Base-by-base conservation (phyloP, 2,113 vertebrate species). In the Microcebus jonahi region DNA sequence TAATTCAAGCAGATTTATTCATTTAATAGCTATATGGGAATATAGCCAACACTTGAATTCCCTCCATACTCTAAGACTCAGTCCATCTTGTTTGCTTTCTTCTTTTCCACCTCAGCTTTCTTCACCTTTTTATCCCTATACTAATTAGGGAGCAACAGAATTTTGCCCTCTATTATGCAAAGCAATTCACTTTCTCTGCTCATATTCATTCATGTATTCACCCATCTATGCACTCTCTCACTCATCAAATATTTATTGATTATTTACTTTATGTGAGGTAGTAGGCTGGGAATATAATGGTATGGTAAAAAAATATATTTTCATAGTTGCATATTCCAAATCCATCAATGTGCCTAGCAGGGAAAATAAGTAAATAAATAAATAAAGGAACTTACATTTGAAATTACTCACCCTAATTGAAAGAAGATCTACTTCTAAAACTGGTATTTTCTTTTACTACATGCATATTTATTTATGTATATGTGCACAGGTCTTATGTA, bases 1-100 rank as follows among this genome's bases (percentile, higher is more conserved):
- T 86, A 89, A 86, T 80, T 87, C 83, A 93, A 97, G 82, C 3
- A 65, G 6, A 73, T 94, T 86, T 93, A 88, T 93, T 83, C 20
- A 87, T 93, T 93, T 91, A 97, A 93, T 87, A 86, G 79, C 82
- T 70, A 1, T 21, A 18, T 75, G 77, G 89, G 68, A 91, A 75
- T 36, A 27, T 59, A 5, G 65, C 89, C 81, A 96, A 57, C 3
- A 59, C 18, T 81, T 75, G 31, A 61, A 73, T 68, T 83, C 23
- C 23, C 25, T 73, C 20, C 73, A 36, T 29, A 11, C 29, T 71
- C 45, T 81, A 65, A 81, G 92, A 50, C 20, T 77, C 48, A 45
- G 3, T 88, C 34, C 57, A 55, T 82, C 59, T 88, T 85, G 4
- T 63, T 77, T 91, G 73, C 34, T 42, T 34, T 61, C 34, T 65